Base-by-base conservation (phyloP, 2,888 invertebrate genomes). In the Metacarcinus magister region DNA sequence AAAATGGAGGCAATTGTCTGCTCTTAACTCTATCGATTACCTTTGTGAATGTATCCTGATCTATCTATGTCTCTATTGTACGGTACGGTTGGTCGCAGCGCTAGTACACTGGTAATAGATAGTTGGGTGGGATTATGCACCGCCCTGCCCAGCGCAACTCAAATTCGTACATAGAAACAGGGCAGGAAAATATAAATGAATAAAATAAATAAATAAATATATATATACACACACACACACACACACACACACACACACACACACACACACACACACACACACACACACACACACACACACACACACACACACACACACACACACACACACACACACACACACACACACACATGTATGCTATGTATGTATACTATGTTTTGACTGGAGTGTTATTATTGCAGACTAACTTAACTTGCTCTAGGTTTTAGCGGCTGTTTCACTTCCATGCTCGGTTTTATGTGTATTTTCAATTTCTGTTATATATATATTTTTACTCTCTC, bases 21-120 rank as follows among this genome's bases (percentile, higher is more conserved):
- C 82, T 82, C 82, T 82, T 82, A 82, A 82, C 82, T 82, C 28
- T 8, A 82, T 82, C 82, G 82, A 82, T 82, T 82, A 82, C 82
- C 82, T 82, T 32, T n/a, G n/a, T 82, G 82, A 82, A 23, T 32
- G 82, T 10, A 8, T 82, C 10, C 5, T 82, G 82, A 32, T 82
- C 32, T 67, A 67, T 67, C n/a, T n/a, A n/a, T 23, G 67, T n/a
- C n/a, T 19, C 67, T 5, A n/a, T 16, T 16, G 10, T 16, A 54
- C 10, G 2, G 60, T 16, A 60, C 60, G 48, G 48, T 48, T 13
- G 10, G 16, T 16, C 82, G 32, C 82, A 28, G 32, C 82, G 0
- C 82, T 10, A 32, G 82, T 82, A 75, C 10, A 75, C 28, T 16
- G 10, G 19, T 16, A 16, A n/a, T n/a, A n/a, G n/a, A n/a, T n/a